Percentiles rank a stretch among this genome's conserved stretches.
Evolutionary conservation across 2,113 vertebrate genomes (phyloP).

Genomic region (Halcyon senegalensis): DNA sequence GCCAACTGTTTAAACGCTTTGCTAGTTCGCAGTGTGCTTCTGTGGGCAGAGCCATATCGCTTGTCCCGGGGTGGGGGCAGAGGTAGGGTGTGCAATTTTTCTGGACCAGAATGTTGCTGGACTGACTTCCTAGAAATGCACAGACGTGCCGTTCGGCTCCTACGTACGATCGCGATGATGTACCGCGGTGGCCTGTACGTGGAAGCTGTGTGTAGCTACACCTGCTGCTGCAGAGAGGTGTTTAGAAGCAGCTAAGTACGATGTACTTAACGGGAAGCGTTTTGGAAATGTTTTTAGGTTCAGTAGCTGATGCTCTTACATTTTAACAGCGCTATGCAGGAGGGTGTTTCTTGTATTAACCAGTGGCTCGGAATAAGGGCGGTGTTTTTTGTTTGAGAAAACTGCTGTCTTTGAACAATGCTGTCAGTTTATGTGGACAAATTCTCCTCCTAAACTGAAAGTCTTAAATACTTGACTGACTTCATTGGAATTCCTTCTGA

Average conservation of each 20-base stretch:
- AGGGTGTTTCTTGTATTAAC: neutral
- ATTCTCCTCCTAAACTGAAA: neutral
- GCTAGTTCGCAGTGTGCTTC: slow-evolving; percentile 6
- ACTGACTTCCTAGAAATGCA: neutral
- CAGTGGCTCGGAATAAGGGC: neutral
- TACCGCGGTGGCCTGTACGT: neutral
- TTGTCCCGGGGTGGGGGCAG: neutral
- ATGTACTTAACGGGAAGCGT: slow-evolving; percentile 15
- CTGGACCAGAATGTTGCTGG: neutral
- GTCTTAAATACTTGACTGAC: neutral
- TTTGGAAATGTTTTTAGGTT: slow-evolving; percentile 46
- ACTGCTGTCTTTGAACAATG: neutral
- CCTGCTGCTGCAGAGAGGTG: slow-evolving; percentile 23
- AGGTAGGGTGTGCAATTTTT: neutral
- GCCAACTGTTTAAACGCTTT: slow-evolving; percentile 43
- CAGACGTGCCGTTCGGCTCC: neutral
- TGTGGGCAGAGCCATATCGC: neutral
- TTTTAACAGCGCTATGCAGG: slow-evolving; percentile 11
- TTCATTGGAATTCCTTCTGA: neutral
- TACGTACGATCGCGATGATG: neutral
- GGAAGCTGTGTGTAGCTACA: neutral
- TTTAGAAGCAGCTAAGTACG: slow-evolving; percentile 49
- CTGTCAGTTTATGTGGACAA: neutral
- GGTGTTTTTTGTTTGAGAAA: slow-evolving; percentile 22
- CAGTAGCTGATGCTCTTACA: slow-evolving; percentile 24